Evolutionary conservation across 2,797 vertebrate genomes (phyloP).

Genomic region (Sebastes minor): DNA sequence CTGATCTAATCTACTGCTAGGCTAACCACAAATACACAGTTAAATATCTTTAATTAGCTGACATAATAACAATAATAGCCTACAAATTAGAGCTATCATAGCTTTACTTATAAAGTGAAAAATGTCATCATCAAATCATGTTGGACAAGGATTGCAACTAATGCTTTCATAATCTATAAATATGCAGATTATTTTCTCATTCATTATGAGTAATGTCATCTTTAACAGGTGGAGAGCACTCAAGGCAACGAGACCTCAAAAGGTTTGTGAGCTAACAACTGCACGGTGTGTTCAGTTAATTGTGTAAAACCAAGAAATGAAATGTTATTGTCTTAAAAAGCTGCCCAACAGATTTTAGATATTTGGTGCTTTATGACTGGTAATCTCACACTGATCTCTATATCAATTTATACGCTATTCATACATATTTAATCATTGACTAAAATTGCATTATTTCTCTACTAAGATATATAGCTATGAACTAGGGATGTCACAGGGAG

Average conservation of each 20-base stretch:
- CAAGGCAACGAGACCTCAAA: too few relatives aligned
- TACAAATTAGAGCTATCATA: neutral
- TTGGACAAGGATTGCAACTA: neutral
- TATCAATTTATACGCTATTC: neutral
- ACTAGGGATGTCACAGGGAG: neutral
- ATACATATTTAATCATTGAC: neutral
- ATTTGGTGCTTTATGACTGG: neutral
- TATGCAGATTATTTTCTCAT: neutral
- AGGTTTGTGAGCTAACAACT: neutral
- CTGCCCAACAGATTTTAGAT: neutral
- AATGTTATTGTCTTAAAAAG: neutral
- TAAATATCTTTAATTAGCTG: neutral
- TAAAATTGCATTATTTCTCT: neutral
- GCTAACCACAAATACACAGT: neutral
- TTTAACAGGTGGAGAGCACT: too few relatives aligned
- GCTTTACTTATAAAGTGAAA: neutral
- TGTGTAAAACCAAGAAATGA: neutral
- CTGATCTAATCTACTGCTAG: neutral
- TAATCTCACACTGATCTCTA: neutral
- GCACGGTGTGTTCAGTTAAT: too few relatives aligned
- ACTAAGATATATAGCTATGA: neutral
- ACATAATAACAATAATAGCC: neutral
- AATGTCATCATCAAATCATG: neutral
- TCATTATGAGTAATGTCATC: too few relatives aligned
- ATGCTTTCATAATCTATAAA: neutral